phyloP scores from a whole-genome alignment of 1,140 invertebrate genomes.

The Ostrea denselamellosa region DNA sequence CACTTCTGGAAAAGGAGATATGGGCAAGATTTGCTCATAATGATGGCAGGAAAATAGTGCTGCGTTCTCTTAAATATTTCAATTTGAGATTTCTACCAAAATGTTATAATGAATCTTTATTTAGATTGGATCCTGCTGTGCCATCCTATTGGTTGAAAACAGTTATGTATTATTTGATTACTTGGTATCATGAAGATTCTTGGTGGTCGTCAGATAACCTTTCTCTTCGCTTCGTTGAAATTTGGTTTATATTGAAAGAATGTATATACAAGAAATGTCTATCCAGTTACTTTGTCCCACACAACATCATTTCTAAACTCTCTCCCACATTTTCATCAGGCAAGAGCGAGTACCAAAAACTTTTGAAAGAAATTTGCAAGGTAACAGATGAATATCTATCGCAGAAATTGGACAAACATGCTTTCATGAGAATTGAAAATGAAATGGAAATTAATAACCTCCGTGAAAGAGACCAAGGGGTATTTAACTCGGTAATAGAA shows the following conservation, averaged over 20 bases:
- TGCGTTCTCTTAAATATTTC: neutral
- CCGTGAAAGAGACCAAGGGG: neutral
- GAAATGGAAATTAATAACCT: neutral
- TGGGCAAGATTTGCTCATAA: neutral
- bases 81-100: neutral
- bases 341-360: neutral
- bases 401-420: neutral
- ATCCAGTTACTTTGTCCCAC: neutral
- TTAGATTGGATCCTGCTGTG: neutral
- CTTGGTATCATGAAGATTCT: neutral
- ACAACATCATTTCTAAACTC: neutral
- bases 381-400: neutral
- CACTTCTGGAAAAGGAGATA: slow-evolving; percentile 40
- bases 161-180: slow-evolving; percentile 16
- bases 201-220: slow-evolving; percentile 17
- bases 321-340: neutral
- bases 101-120: neutral
- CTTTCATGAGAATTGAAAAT: neutral
- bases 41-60: slow-evolving; percentile 28
- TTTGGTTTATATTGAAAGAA: neutral
- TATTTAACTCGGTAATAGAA: neutral
- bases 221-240: neutral
- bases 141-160: slow-evolving; percentile 41
- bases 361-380: neutral
- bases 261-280: neutral